A percentile compares a stretch with the other conserved stretches of the same genome.
phyloP scores from a whole-genome alignment of 2,113 vertebrate genomes.

The Gymnorhina tibicen region DNA sequence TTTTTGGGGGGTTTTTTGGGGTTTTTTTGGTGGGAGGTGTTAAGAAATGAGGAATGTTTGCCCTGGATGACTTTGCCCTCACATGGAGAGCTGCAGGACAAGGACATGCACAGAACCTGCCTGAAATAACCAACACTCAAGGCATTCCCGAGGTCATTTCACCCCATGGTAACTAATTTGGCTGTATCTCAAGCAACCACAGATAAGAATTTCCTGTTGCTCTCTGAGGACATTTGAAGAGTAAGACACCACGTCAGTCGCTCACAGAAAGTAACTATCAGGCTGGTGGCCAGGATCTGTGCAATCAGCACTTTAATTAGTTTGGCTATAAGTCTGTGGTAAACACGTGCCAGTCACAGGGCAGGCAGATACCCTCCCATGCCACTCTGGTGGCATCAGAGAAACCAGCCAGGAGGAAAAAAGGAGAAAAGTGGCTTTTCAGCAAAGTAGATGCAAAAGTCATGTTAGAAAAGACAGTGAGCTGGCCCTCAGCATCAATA shows the following conservation, averaged over 20 bases:
- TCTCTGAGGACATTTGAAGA: neutral
- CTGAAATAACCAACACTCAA: neutral
- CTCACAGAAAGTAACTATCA: neutral
- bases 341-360: neutral
- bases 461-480: neutral
- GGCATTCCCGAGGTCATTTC: neutral
- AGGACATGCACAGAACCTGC: neutral
- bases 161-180: neutral
- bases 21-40: fast-evolving
- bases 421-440: neutral
- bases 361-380: neutral
- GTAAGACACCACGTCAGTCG: neutral
- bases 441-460: neutral
- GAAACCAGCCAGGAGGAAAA: neutral
- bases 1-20: no score
- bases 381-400: neutral
- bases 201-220: neutral
- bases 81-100: neutral
- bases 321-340: neutral
- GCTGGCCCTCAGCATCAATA: neutral
- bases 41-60: neutral
- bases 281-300: neutral
- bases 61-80: neutral
- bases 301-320: neutral
- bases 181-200: neutral